A percentile compares a stretch with the other conserved stretches of the same genome.
phyloP scores from a whole-genome alignment of 2,888 invertebrate genomes.

The Eupithecia dodoneata region DNA sequence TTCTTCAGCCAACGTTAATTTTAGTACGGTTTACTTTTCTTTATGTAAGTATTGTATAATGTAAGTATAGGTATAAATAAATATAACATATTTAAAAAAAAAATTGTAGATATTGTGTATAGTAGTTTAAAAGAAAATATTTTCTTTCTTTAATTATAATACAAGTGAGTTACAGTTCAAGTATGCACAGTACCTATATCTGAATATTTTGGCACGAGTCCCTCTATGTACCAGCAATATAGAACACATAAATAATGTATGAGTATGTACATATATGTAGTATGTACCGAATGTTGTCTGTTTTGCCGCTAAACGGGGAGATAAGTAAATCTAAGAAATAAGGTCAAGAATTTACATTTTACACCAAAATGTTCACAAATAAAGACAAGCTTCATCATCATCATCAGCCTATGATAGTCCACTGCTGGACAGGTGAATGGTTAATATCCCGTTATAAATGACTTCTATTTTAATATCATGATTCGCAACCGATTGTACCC shows the following conservation, averaged over 20 bases:
- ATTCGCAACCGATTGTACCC: too few relatives aligned
- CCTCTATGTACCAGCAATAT: conserved; percentile 5
- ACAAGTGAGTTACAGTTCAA: not conserved
- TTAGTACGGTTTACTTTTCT: not conserved
- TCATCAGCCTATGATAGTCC: too few relatives aligned
- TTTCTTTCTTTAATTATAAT: not conserved
- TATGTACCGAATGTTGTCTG: not conserved
- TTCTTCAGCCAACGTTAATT: not conserved
- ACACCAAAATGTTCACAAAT: not conserved
- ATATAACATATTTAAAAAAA: too few relatives aligned
- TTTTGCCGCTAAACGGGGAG: not conserved
- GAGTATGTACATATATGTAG: not conserved
- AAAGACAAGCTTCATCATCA: too few relatives aligned
- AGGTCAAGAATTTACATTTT: not conserved
- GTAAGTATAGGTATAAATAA: too few relatives aligned
- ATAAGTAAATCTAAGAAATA: not conserved
- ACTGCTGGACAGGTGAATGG: too few relatives aligned
- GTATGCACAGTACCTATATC: not conserved
- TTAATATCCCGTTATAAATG: too few relatives aligned
- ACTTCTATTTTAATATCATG: too few relatives aligned
- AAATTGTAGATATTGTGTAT: too few relatives aligned
- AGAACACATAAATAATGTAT: conserved; percentile 1
- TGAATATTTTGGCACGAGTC: not conserved
- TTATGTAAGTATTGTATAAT: too few relatives aligned
- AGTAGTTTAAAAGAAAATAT: too few relatives aligned